A percentile compares a stretch with the other conserved stretches of the same genome.
These are phyloP conservation scores for Eufriesea mexicana DNA, from an alignment of 1,140 invertebrate species.

Conservation along the genomic window DNA sequence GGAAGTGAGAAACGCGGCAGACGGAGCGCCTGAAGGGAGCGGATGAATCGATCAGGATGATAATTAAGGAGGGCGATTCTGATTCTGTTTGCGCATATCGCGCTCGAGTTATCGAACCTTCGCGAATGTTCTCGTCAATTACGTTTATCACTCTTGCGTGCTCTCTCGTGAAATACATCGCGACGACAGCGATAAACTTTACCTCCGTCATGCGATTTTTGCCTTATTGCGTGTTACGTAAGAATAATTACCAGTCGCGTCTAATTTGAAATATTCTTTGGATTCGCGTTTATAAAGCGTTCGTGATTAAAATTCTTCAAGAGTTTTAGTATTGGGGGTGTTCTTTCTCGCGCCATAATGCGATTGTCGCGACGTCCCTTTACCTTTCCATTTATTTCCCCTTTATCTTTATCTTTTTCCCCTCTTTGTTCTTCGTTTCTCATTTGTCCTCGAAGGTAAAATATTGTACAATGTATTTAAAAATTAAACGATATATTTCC, in stretches of 20 bases:
- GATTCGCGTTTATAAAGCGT: neutral
- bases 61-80: constrained; percentile 15
- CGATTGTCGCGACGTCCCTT: no score
- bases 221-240: neutral
- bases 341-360: neutral
- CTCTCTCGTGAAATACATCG: neutral
- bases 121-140: neutral
- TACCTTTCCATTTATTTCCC: no score
- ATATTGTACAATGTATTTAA: no score
- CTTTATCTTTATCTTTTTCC: neutral
- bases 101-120: neutral
- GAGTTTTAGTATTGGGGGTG: neutral
- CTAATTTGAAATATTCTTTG: neutral
- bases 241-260: neutral
- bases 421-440: neutral
- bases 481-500: no score
- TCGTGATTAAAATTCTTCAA: neutral
- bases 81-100: neutral
- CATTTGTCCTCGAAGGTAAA: no score
- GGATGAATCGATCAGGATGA: neutral
- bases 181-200: neutral
- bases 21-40: neutral
- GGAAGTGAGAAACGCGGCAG: constrained; percentile 11
- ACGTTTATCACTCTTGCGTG: neutral
- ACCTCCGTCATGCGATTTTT: neutral